Conservation (phyloP, 2,113 vertebrate species). For the Percopsis transmontana region DNA sequence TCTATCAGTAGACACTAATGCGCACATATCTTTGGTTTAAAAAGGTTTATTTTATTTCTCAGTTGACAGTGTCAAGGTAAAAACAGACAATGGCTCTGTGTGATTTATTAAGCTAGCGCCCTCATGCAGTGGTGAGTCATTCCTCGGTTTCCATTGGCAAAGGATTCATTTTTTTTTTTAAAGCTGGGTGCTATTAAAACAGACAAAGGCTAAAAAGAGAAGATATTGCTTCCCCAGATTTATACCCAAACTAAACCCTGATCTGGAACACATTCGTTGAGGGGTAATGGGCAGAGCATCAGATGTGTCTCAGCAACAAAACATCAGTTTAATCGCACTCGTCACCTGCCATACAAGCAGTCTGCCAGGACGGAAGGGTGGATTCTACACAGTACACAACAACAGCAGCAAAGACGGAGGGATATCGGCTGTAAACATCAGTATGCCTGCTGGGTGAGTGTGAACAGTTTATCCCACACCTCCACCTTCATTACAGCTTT, state of each 20-base stretch:
- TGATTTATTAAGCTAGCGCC: slow-evolving; percentile 59
- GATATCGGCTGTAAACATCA: slow-evolving; percentile 2
- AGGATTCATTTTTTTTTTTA: slow-evolving; percentile 46
- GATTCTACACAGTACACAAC: slow-evolving; percentile 8
- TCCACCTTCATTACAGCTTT: slow-evolving; percentile 74
- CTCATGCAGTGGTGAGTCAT: slow-evolving; percentile 57
- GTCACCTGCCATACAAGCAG: slow-evolving; percentile 14
- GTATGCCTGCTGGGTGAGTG: slow-evolving; percentile 31
- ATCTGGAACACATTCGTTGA: slow-evolving; percentile 64
- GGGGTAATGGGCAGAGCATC: slow-evolving; percentile 47
- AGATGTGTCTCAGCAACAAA: slow-evolving; percentile 54
- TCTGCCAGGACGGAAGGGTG: slow-evolving; percentile 14
- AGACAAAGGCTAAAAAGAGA: slow-evolving; percentile 42
- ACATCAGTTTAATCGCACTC: slow-evolving; percentile 37
- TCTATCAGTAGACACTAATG: slow-evolving; percentile 39
- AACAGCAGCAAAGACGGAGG: not conserved
- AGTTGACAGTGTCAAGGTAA: slow-evolving; percentile 60
- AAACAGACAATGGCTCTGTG: slow-evolving; percentile 42
- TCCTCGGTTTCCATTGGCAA: slow-evolving; percentile 69
- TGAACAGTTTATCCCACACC: slow-evolving; percentile 74
- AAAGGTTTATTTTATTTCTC: slow-evolving; percentile 58
- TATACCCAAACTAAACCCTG: slow-evolving; percentile 64
- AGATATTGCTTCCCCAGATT: slow-evolving; percentile 55
- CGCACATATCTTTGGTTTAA: slow-evolving; percentile 41
- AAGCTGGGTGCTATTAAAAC: slow-evolving; percentile 53